Conservation (phyloP, 2,113 vertebrate genomes). For the Phylloscopus trochiloides region DNA sequence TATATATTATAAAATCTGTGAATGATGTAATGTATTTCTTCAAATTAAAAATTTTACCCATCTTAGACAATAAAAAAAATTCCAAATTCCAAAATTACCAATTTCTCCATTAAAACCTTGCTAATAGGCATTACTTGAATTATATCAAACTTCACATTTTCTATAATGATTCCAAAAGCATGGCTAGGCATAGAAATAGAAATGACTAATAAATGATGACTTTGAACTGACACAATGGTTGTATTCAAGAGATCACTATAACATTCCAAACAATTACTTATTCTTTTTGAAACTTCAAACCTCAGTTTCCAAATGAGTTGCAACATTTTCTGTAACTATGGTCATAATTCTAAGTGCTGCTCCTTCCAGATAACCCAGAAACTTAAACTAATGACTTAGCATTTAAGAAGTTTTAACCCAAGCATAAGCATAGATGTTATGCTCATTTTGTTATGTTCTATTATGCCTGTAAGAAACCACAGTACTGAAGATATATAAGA, state of each 20-base stretch:
- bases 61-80: not conserved
- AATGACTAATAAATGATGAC: not conserved
- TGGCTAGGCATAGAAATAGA: not conserved
- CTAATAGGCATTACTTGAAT: not conserved
- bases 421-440: not conserved
- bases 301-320: not conserved
- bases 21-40: not conserved
- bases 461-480: not conserved
- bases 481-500: not conserved
- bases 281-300: not conserved
- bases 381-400: not conserved
- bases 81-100: not conserved
- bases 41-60: not conserved
- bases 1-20: not conserved
- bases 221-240: not conserved
- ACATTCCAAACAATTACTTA: not conserved
- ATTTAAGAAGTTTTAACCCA: not conserved
- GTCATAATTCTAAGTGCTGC: not conserved
- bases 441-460: conserved; percentile 1
- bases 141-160: not conserved
- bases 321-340: not conserved
- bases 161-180: not conserved
- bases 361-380: not conserved
- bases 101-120: not conserved
- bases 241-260: not conserved